Evolutionary conservation across 2,888 invertebrate genomes (phyloP), one percentile per base, ranked within the genome.

Genomic region (Mellilla xanthometata): DNA sequence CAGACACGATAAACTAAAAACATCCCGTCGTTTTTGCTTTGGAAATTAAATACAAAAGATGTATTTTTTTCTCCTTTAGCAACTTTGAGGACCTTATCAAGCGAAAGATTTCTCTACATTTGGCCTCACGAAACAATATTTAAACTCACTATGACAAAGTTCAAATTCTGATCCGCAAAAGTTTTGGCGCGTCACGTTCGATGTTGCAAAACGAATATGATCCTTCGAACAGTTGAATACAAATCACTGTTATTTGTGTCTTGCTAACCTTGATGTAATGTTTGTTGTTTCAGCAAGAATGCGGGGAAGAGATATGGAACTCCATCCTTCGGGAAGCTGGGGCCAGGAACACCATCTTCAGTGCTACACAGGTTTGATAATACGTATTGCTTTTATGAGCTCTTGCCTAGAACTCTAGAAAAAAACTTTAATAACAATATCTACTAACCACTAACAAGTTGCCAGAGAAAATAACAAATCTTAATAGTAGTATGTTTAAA

Each of bases 241-340:
- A 55, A 61, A 57, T 52, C 45, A 42, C 46, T 52, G 35, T 26
- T 11, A 35, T 35, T 19, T 36, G 12, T 36, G 2, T n/a, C n/a
- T n/a, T 4, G 24, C 24, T 8, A 24, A 24, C 7, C 24, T n/a
- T n/a, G 7, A 24, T 31, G 33, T n/a, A 24, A 8, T 23, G 8
- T 34, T 47, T 42, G 12, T 38, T 50, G 12, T 54, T 58, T 24
- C 38, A 94, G 94, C 69, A 93, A 72, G 95, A 96, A 87, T 96
- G 95, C 72, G 96, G 96, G 0, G 93, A 94, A 59, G 93, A 94
- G 44, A 87, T 94, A 46, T 96, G 96, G 96, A 88, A 91, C 54
- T 91, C 92, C 26, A 93, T 95, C 8, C 81, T 95, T 26, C 92
- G 93, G 49, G 91, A 93, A 48, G 92, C 94, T 0, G 95, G 94